These are phyloP conservation scores for Macaria liturata DNA, from an alignment of 2,888 invertebrate species.

Conservation along the genomic window DNA sequence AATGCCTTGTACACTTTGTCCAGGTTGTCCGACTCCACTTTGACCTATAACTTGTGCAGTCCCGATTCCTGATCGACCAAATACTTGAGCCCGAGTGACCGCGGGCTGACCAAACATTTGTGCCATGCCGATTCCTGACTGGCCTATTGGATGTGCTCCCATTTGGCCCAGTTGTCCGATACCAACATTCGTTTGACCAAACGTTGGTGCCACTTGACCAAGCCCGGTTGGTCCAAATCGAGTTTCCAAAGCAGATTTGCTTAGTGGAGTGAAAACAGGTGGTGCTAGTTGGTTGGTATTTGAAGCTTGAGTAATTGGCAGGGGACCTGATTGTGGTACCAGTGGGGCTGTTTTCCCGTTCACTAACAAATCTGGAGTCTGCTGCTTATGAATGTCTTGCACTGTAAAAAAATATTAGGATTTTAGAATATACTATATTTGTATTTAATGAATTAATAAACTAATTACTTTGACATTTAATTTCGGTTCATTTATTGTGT, in stretches of 20 bases:
- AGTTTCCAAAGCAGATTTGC: conserved; percentile 29
- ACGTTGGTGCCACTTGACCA: conserved; percentile 4
- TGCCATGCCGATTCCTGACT: conserved; percentile 4
- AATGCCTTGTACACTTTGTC: conserved; percentile 6
- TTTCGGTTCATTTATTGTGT: too few relatives aligned
- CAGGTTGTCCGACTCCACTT: not conserved
- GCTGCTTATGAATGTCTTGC: conserved; percentile 43
- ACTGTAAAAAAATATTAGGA: conserved; percentile 35
- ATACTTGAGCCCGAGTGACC: not conserved
- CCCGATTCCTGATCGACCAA: not conserved
- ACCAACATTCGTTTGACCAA: conserved; percentile 4
- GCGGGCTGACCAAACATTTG: conserved; percentile 4
- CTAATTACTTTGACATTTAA: too few relatives aligned
- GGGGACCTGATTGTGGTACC: conserved; percentile 27
- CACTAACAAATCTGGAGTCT: conserved; percentile 68
- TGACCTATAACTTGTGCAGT: conserved; percentile 13
- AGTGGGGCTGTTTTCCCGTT: conserved; percentile 51
- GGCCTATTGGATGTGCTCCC: not conserved
- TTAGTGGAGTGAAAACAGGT: conserved; percentile 30
- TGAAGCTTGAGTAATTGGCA: conserved; percentile 21
- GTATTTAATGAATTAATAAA: too few relatives aligned
- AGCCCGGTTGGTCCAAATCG: conserved; percentile 7
- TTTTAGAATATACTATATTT: too few relatives aligned
- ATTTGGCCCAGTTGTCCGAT: not conserved
- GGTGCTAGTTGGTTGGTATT: conserved; percentile 45